Percentiles rank a stretch among this genome's conserved stretches.
Conservation (phyloP, 2,888 invertebrate species). For the Ferdinandea cuprea region DNA sequence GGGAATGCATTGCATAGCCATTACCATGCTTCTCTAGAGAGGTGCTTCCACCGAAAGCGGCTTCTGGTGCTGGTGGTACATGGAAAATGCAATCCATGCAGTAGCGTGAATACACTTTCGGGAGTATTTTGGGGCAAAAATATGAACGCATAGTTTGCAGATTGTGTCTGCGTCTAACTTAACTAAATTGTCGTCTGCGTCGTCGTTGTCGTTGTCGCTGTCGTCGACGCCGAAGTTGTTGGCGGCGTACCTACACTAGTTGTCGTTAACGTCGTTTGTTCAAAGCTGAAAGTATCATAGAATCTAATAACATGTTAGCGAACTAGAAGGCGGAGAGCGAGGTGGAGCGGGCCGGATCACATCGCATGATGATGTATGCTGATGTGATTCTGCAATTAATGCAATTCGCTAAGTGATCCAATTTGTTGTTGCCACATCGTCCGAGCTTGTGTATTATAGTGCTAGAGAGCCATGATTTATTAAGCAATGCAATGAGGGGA, state of each 20-base stretch:
- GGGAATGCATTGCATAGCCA: conserved; percentile 31
- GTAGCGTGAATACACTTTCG: conserved; percentile 5
- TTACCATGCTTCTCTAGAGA: conserved; percentile 6
- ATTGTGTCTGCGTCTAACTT: conserved; percentile 44
- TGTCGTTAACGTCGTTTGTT: conserved; percentile 59
- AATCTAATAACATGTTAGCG: conserved; percentile 43
- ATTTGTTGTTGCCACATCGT: conserved; percentile 54
- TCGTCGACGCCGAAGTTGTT: conserved; percentile 18
- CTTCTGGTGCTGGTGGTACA: conserved; percentile 4
- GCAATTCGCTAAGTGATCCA: conserved; percentile 71
- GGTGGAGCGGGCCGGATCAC: not conserved
- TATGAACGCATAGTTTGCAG: conserved; percentile 58
- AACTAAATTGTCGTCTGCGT: conserved; percentile 37
- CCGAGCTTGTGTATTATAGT: not conserved
- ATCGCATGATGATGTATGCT: conserved; percentile 64
- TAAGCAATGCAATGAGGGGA: not conserved
- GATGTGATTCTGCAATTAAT: conserved; percentile 70
- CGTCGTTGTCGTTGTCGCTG: conserved; percentile 1
- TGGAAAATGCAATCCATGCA: conserved; percentile 23
- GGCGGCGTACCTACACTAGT: conserved; percentile 20
- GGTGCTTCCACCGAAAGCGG: conserved; percentile 44
- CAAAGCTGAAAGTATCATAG: conserved; percentile 15
- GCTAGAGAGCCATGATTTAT: conserved; percentile 20
- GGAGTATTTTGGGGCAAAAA: conserved; percentile 54
- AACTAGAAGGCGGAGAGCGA: not conserved